Base-by-base conservation (phyloP, 1,140 invertebrate species). In the Zaprionus lachaisei region DNA sequence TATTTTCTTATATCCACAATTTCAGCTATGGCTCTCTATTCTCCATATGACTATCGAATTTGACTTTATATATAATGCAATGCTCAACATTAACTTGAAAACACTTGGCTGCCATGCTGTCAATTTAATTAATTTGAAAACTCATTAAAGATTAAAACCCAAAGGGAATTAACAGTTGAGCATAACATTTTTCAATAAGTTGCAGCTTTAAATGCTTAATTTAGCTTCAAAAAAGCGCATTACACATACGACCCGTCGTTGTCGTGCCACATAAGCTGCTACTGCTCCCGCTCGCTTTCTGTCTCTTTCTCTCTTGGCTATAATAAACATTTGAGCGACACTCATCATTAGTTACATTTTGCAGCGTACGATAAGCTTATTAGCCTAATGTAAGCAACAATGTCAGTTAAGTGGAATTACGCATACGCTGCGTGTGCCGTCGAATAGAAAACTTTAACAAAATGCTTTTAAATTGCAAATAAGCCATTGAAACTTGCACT, bases 391-490 rank as follows among this genome's bases (percentile, higher is more conserved):
- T 70, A 77, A 69, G 68, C 78, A 75, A 77, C 78, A 80, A 83
- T 84, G 74, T 78, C 71, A 62, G 69, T 85, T 80, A 75, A 79
- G 78, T 82, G 65, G 71, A 31, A 68, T 70, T 76, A 57, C 65
- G 79, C 67, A 79, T 85, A 79, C 82, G 74, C 74, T 38, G 56
- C 38, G 63, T 65, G 37, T 61, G 76, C 26, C 9, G 7, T 20
- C 17, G 20, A 49, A 20, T 11, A 17, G 17, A 51, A 51, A 51
- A 47, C 60, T 72, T 68, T 62, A 78, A 74, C 62, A 58, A 66
- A 55, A 56, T 61, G 64, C 66, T 68, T 67, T 84, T 82, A 85
- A 84, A 84, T 85, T 84, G 75, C 78, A 85, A 72, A 83, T 72
- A 79, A 81, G 73, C 79, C 51, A 72, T 71, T 47, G 75, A 74